Percentiles rank a stretch among this genome's conserved stretches.
phyloP scores from a whole-genome alignment of 2,113 vertebrate species.

The Epinephelus lanceolatus region DNA sequence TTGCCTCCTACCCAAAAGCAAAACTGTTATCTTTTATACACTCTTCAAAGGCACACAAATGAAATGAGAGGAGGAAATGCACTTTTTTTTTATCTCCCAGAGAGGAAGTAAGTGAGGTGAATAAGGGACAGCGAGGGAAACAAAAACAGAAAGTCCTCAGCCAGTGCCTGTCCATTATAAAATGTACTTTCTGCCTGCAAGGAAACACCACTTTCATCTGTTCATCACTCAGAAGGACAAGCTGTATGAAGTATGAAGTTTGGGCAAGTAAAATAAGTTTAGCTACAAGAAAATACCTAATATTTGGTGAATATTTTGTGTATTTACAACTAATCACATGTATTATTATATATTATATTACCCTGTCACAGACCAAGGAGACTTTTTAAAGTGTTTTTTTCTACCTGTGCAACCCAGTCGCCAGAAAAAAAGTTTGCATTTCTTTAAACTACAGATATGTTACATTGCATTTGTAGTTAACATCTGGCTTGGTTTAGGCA shows the following conservation, averaged over 20 bases:
- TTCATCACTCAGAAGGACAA: conserved; percentile 1
- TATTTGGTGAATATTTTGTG: neutral
- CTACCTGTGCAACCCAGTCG: too few species aligned
- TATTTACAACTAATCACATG: neutral
- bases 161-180: neutral
- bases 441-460: too few species aligned
- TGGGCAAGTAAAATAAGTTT: neutral
- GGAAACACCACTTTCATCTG: conserved; percentile 1
- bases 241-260: neutral
- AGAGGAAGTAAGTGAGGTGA: conserved; percentile 23
- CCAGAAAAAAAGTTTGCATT: too few species aligned
- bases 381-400: neutral
- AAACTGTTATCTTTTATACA: conserved; percentile 32
- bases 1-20: conserved; percentile 37
- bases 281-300: neutral
- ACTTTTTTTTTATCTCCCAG: neutral
- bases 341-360: too few species aligned
- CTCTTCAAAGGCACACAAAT: conserved; percentile 37
- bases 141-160: conserved; percentile 2
- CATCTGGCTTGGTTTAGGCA: too few species aligned
- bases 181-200: neutral
- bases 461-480: too few species aligned
- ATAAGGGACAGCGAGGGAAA: conserved; percentile 11
- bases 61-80: conserved; percentile 16
- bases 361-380: too few species aligned